Base-by-base conservation (phyloP, 2,797 vertebrate species). In the Dermochelys coriacea region DNA sequence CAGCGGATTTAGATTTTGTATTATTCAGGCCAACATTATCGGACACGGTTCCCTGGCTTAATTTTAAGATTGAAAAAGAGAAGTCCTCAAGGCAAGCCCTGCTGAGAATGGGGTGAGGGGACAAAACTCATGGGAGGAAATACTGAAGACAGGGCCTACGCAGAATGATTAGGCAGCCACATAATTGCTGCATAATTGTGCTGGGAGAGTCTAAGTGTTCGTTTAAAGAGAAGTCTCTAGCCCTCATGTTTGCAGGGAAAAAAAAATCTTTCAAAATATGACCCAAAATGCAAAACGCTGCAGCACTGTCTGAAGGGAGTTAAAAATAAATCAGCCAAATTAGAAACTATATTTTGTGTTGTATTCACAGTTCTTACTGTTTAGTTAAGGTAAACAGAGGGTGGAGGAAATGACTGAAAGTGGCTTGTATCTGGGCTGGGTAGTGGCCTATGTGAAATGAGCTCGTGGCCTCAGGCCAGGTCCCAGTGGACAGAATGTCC, bases 101-200 rank as follows among this genome's bases (percentile, higher is more conserved):
- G 87, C 34, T 81, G 64, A 94, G 47, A 25, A 15, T 1, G 49
- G 71, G 77, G 27, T 90, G 50, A 61, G 77, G 31, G 49, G 93
- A 49, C 51, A 27, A 85, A 90, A 57, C 19, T 54, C 59, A 71
- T 55, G 57, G 29, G 15, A 51, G 15, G 78, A 80, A 47, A 16
- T 77, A 77, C 27, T 77, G 25, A 47, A 31, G 27, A 4, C 64
- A 41, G 74, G 41, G 74, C 27, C 23, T 47, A 14, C 2, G 29
- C 45, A 9, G 12, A 16, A 57, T 14, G 45, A 47, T 51, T 45
- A 12, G 1, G 10, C 74, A 82, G 55, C 0, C 0, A 84, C 83
- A 85, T 92, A 96, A 90, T 84, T 88, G 87, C 87, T 64, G 34
- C 49, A 82, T 93, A 95, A 93, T 80, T 88, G 80, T 57, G 77